Evolutionary conservation across 2,888 invertebrate genomes (phyloP).

Genomic region (Gerris lacustris): DNA sequence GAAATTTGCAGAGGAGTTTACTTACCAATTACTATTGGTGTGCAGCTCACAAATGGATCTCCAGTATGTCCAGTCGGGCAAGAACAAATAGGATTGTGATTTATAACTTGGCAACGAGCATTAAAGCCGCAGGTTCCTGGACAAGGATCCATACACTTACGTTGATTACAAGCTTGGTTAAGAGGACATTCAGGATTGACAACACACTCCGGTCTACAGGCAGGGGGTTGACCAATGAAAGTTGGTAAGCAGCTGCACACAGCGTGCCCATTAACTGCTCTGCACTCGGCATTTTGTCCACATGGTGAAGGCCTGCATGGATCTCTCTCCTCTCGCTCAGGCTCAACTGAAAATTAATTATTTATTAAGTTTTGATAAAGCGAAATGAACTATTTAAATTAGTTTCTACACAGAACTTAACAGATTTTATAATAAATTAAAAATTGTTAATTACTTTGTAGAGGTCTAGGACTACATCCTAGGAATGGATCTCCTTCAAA

Average conservation of each 20-base stretch:
- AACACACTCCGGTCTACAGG: conserved; percentile 69
- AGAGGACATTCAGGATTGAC: conserved; percentile 58
- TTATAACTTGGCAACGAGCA: conserved; percentile 61
- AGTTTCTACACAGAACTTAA: neutral
- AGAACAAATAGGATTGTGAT: conserved; percentile 51
- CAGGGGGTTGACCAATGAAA: conserved; percentile 37
- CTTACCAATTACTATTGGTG: conserved; percentile 32
- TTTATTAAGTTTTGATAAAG: neutral
- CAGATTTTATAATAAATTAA: too few species aligned
- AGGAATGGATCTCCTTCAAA: conserved; percentile 65
- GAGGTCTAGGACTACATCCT: conserved; percentile 47
- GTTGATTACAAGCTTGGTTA: conserved; percentile 54
- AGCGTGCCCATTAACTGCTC: conserved; percentile 43
- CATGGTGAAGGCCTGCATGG: conserved; percentile 46
- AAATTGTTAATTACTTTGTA: conserved; percentile 33
- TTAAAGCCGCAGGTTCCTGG: conserved; percentile 63
- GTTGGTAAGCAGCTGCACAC: conserved; percentile 28
- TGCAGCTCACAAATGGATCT: conserved; percentile 58
- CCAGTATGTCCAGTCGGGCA: conserved; percentile 57
- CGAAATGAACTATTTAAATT: neutral
- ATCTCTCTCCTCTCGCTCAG: conserved; percentile 30
- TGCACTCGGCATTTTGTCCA: conserved; percentile 57
- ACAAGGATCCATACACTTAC: conserved; percentile 67
- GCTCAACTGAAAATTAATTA: neutral
- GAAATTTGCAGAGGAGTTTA: too few species aligned